Percentiles rank a stretch among this genome's conserved stretches.
These are phyloP conservation scores for Pteruthius melanotis DNA, from an alignment of 2,113 vertebrate species.

Conservation along the genomic window DNA sequence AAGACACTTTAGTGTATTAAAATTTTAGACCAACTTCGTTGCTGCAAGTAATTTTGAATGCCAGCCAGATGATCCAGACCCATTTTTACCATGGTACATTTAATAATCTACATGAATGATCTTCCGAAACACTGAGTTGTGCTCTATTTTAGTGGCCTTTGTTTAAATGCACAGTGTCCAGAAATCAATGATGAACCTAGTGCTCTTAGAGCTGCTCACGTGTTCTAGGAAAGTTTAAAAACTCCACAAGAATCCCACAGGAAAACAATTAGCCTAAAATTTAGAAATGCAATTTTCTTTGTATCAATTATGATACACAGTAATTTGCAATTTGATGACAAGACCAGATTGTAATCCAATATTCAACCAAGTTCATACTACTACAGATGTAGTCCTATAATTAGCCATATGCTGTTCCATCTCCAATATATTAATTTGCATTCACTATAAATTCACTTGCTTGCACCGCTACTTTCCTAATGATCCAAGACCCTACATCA, in stretches of 20 bases:
- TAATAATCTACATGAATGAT: neutral
- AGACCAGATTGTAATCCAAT: neutral
- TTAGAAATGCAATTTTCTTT: neutral
- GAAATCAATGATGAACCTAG: neutral
- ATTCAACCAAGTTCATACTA: neutral
- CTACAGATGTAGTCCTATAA: slow-evolving; percentile 34
- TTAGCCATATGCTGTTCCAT: slow-evolving; percentile 36
- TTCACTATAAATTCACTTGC: neutral
- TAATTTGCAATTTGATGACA: slow-evolving; percentile 17
- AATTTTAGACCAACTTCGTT: neutral
- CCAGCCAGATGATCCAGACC: neutral
- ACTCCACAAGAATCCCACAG: neutral
- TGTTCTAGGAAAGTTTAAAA: neutral
- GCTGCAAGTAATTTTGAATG: neutral
- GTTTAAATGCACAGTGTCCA: neutral
- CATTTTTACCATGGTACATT: neutral
- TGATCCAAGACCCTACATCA: neutral
- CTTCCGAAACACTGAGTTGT: neutral
- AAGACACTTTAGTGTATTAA: neutral
- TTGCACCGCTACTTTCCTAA: neutral
- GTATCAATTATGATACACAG: neutral
- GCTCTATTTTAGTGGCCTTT: neutral
- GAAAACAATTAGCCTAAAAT: neutral
- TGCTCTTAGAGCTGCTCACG: neutral
- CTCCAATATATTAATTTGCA: slow-evolving; percentile 2